Percentiles rank a stretch among this genome's conserved stretches.
phyloP scores from a whole-genome alignment of 2,888 invertebrate species.

The Drosophila prolongata region DNA sequence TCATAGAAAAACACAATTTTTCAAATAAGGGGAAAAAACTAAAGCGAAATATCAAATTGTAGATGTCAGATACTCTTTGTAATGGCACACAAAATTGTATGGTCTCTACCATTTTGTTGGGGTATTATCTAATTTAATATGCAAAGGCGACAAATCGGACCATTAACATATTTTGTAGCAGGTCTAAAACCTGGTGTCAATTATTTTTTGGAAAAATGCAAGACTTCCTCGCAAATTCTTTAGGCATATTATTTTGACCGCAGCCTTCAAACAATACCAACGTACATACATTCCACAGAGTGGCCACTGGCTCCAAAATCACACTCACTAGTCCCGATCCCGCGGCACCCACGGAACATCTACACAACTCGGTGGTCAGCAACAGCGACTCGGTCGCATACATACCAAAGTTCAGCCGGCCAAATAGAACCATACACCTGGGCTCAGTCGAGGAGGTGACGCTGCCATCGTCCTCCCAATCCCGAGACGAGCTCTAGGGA shows the following conservation, averaged over 20 bases:
- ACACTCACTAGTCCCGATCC: conserved; percentile 86
- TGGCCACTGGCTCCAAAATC: conserved; percentile 85
- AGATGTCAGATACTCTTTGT: too few relatives aligned
- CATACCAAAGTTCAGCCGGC: conserved; percentile 82
- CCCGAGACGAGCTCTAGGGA: conserved; percentile 79
- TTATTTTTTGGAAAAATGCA: too few relatives aligned
- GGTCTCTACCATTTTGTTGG: too few relatives aligned
- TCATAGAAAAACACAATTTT: neutral
- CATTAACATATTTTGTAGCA: too few relatives aligned
- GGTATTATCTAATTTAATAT: too few relatives aligned
- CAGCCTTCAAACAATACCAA: conserved; percentile 33
- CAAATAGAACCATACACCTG: conserved; percentile 86
- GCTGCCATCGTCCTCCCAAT: conserved; percentile 57
- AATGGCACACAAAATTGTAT: too few relatives aligned
- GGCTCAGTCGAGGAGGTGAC: conserved; percentile 83
- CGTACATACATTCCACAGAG: conserved; percentile 75
- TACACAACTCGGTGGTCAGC: conserved; percentile 80
- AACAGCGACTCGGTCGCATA: conserved; percentile 83
- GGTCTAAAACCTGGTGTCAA: too few relatives aligned
- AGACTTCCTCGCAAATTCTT: neutral
- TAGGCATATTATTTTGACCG: conserved; percentile 3
- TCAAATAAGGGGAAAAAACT: too few relatives aligned
- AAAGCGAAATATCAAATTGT: too few relatives aligned
- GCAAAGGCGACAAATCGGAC: too few relatives aligned
- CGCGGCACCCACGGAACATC: conserved; percentile 78